phyloP scores from a whole-genome alignment of 2,797 vertebrate species.

The Allobates femoralis region DNA sequence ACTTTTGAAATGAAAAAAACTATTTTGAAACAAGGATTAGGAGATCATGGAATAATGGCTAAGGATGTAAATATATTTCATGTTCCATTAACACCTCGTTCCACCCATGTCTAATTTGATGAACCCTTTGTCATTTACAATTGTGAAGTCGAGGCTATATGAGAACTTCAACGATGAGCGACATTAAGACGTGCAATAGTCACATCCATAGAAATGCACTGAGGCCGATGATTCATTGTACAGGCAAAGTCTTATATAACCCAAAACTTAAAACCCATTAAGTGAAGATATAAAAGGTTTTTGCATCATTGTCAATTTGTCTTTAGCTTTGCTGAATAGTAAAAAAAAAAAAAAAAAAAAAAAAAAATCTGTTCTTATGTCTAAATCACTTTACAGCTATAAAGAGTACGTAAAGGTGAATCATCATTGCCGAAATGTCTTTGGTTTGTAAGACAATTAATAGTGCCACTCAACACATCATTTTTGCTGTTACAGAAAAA shows the following conservation, averaged over 20 bases:
- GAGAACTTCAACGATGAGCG: too few relatives aligned
- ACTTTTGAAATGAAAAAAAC: too few relatives aligned
- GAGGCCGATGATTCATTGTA: neutral
- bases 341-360: neutral
- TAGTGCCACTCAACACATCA: constrained; percentile 1
- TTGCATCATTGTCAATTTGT: neutral
- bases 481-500: constrained; percentile 12
- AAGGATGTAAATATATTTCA: too few relatives aligned
- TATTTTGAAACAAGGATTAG: too few relatives aligned
- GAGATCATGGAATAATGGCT: too few relatives aligned
- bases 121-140: too few relatives aligned
- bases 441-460: constrained; percentile 20
- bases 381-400: neutral
- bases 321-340: neutral
- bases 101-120: too few relatives aligned
- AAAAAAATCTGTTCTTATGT: neutral
- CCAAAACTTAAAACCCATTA: neutral
- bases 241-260: neutral
- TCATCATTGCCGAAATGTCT: constrained; percentile 15
- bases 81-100: too few relatives aligned
- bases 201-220: too few relatives aligned
- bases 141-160: too few relatives aligned
- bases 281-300: too few relatives aligned
- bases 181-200: too few relatives aligned
- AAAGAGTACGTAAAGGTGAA: neutral